These are phyloP conservation scores for Volucella inflata DNA, from an alignment of 2,888 invertebrate species.

Conservation along the genomic window DNA sequence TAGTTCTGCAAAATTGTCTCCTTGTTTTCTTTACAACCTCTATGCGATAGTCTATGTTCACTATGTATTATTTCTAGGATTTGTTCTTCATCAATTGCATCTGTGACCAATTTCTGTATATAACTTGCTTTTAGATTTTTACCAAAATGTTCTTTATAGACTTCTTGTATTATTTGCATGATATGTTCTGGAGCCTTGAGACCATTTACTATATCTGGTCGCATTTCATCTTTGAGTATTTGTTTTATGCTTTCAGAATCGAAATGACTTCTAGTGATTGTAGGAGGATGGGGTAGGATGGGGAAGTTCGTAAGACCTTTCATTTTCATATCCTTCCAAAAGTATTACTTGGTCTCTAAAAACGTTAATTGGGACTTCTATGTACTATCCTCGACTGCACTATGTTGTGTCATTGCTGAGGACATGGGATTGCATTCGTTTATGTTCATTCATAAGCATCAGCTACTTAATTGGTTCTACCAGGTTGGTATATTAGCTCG, in stretches of 20 bases:
- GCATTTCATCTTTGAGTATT: conserved; percentile 25
- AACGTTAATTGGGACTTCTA: conserved; percentile 27
- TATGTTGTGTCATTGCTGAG: background rate
- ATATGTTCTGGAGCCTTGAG: conserved; percentile 19
- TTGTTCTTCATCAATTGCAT: conserved; percentile 27
- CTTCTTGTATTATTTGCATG: conserved; percentile 16
- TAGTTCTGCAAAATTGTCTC: conserved; percentile 23
- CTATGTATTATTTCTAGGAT: conserved; percentile 16
- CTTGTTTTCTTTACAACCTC: conserved; percentile 19
- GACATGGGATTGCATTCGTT: conserved; percentile 5
- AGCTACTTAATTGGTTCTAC: conserved; percentile 3
- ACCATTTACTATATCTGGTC: conserved; percentile 15
- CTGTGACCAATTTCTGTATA: conserved; percentile 15
- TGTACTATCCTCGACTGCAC: background rate
- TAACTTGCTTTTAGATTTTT: conserved; percentile 13
- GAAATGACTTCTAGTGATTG: background rate
- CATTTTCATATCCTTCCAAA: conserved; percentile 14
- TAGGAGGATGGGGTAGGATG: conserved; percentile 17
- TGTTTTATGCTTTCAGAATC: conserved; percentile 2
- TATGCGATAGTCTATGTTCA: conserved; percentile 26
- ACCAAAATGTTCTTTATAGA: conserved; percentile 10
- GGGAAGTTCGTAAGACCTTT: conserved; percentile 18
- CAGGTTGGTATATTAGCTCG: background rate
- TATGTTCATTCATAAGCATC: background rate
- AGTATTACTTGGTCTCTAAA: conserved; percentile 24